A percentile compares a stretch with the other conserved stretches of the same genome.
Conservation (phyloP, 2,113 vertebrate species). For the Corythaeola cristata region DNA sequence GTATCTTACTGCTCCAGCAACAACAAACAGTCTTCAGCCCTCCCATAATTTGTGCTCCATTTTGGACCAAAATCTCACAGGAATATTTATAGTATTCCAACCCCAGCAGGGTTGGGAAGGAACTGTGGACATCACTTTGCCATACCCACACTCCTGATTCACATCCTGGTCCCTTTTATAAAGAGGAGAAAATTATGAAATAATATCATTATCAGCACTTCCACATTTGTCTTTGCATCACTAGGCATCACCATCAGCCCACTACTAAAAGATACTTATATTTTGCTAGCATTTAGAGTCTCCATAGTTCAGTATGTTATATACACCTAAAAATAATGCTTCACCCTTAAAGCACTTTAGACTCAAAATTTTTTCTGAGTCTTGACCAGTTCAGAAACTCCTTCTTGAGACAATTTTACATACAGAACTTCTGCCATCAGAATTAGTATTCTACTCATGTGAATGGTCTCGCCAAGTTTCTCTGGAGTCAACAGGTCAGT, state of each 20-base stretch:
- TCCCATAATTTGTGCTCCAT: neutral
- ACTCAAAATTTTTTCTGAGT: neutral
- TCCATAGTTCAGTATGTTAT: neutral
- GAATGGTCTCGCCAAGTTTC: neutral
- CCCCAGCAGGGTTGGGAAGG: neutral
- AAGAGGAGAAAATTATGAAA: neutral
- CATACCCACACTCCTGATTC: neutral
- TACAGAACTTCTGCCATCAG: neutral
- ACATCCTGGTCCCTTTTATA: neutral
- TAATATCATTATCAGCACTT: neutral
- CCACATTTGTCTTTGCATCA: neutral
- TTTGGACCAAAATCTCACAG: neutral
- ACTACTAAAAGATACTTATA: neutral
- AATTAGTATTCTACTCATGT: conserved; percentile 1
- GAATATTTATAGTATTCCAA: neutral
- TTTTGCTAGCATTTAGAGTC: neutral
- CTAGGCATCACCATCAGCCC: neutral
- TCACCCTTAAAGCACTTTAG: neutral
- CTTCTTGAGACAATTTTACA: neutral
- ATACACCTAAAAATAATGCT: neutral
- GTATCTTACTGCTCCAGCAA: conserved; percentile 18
- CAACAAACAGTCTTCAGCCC: neutral
- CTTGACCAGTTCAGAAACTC: neutral
- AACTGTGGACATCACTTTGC: neutral
- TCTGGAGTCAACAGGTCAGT: conserved; percentile 23